A percentile compares a stretch with the other conserved stretches of the same genome.
Conservation (phyloP, 2,113 vertebrate genomes). For the Calypte anna region DNA sequence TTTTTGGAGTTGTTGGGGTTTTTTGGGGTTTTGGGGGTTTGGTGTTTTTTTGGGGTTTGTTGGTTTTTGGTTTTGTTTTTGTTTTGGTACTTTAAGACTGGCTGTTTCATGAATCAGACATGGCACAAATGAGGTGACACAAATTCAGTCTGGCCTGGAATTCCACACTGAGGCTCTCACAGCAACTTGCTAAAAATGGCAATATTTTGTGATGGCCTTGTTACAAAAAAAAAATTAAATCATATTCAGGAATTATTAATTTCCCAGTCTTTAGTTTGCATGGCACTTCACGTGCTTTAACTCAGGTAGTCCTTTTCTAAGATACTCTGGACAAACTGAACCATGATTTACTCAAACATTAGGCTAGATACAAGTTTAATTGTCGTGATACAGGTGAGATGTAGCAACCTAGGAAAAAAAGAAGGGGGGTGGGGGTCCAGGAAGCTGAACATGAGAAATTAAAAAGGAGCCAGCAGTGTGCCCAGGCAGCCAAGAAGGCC, state of each 20-base stretch:
- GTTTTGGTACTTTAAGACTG: background rate
- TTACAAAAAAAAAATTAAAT: background rate
- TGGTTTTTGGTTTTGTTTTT: background rate
- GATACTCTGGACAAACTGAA: background rate
- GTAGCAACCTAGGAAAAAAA: background rate
- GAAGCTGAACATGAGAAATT: too few species aligned
- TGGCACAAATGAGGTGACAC: background rate
- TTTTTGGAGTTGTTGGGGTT: background rate
- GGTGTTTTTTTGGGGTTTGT: background rate
- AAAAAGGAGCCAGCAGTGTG: background rate
- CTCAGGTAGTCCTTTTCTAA: background rate
- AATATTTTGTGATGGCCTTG: background rate
- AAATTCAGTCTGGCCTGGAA: background rate
- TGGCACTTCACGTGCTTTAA: background rate
- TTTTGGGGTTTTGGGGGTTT: background rate
- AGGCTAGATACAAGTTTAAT: background rate
- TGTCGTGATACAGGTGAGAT: background rate
- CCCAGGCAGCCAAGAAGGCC: too few species aligned
- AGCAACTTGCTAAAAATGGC: background rate
- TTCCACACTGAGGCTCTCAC: background rate
- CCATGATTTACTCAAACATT: background rate
- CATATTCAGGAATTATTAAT: background rate
- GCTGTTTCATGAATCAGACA: background rate
- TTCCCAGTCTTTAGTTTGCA: background rate
- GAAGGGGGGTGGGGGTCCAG: too few species aligned